Base-by-base conservation (phyloP, 2,888 invertebrate species). In the Julus scandinavius region DNA sequence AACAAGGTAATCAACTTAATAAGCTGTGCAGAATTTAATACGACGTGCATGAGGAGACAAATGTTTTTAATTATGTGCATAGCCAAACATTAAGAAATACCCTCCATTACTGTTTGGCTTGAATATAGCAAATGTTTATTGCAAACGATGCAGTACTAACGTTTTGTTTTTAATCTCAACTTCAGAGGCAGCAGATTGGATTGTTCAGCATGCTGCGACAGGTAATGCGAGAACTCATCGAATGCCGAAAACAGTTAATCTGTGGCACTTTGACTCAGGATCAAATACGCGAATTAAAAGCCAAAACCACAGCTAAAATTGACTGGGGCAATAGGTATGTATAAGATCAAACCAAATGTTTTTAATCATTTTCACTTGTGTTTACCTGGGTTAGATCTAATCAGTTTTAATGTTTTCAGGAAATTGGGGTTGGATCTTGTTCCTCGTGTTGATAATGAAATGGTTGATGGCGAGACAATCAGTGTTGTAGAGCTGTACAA, bases 301-400 rank as follows among this genome's bases (percentile, higher is more conserved):
- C 96, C 91, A 96, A 96, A 92, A 96, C 98, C 89, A 97, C 97
- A 90, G 95, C 96, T 89, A 97, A 97, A 93, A 96, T 98, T 88
- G 98, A 98, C 93, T 98, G 98, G 98, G 98, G 98, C 88, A 98
- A 98, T 94, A 95, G 97, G 97, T 98, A 93, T 96, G 96, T 38
- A 17, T 85, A 40, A 20, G 6, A n/a, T 45, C 20, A 85, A 41
- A 3, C 11, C 2, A 29, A 5, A 17, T 17, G 58, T 2, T 20
- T 13, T 84, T 40, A 1, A 1, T 45, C 45, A 45, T 83, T 2
- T 84, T 15, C 84, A 29, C 17, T 2, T 84, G 4, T 84, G 4
- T 84, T 41, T 84, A 2, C 29, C 29, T 29, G 29, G 29, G 29
- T 29, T 83, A 83, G 40, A n/a, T 83, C 29, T n/a, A 72, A 72